Percentiles rank a stretch among this genome's conserved stretches.
Conservation (phyloP, 1,140 invertebrate species). For the Tetranychus urticae region DNA sequence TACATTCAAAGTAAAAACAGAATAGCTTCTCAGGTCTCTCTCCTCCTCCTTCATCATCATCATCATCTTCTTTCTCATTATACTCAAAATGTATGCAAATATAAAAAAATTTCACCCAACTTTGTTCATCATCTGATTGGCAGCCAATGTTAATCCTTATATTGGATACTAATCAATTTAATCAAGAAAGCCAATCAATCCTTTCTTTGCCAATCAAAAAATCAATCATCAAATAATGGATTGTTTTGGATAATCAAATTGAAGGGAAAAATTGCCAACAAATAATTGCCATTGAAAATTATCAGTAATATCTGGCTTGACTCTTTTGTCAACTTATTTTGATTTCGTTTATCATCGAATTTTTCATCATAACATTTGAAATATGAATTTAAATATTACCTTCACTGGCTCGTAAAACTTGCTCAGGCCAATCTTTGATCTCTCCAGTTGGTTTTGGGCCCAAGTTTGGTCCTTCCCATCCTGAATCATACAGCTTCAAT, state of each 20-base stretch:
- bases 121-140: neutral
- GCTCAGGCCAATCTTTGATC: conserved; percentile 4
- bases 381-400: neutral
- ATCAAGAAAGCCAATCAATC: neutral
- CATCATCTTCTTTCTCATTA: no score
- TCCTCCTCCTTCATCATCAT: no score
- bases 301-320: no score
- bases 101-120: no score
- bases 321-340: no score
- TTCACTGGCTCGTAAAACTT: conserved; percentile 2
- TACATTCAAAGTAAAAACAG: no score
- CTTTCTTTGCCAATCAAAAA: neutral
- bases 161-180: neutral
- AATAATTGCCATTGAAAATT: no score
- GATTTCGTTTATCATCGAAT: no score
- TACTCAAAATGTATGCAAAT: no score
- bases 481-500: neutral
- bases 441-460: conserved; percentile 7
- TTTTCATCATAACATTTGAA: neutral
- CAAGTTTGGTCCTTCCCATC: conserved; percentile 3
- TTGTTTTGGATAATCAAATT: no score
- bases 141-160: neutral
- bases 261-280: no score
- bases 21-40: no score
- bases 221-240: neutral